phyloP scores from a whole-genome alignment of 2,888 invertebrate species.

The Apodemia mormo region DNA sequence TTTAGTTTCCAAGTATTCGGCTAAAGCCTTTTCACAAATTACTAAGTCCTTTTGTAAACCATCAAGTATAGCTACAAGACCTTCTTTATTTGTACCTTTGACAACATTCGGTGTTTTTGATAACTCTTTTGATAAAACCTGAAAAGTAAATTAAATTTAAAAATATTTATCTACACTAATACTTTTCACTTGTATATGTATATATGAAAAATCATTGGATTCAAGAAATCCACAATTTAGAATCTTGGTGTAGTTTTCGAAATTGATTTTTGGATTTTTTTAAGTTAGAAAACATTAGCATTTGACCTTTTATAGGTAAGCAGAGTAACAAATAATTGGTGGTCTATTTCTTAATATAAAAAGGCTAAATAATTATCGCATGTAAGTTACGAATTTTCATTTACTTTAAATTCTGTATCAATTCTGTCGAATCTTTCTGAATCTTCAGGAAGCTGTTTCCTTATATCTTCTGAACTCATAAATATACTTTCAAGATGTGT shows the following conservation, averaged over 20 bases:
- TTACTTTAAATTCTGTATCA: conserved; percentile 93
- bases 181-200: too few relatives aligned
- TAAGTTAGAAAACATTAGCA: too few relatives aligned
- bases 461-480: conserved; percentile 98
- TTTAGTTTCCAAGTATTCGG: conserved; percentile 98
- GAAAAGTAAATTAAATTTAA: conserved; percentile 38
- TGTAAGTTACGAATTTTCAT: conserved; percentile 18
- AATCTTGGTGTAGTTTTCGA: too few relatives aligned
- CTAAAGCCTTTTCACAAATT: conserved; percentile 97
- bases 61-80: conserved; percentile 90
- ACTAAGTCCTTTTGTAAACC: conserved; percentile 91
- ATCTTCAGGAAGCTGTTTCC: conserved; percentile 96
- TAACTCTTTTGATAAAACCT: conserved; percentile 88
- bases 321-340: too few relatives aligned
- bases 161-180: not conserved
- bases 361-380: too few relatives aligned
- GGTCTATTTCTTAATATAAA: too few relatives aligned
- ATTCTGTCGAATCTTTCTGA: conserved; percentile 95
- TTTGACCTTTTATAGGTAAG: too few relatives aligned
- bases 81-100: conserved; percentile 92
- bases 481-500: conserved; percentile 98
- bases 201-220: too few relatives aligned
- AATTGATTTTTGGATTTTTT: too few relatives aligned
- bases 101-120: conserved; percentile 93
- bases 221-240: too few relatives aligned